Conservation (phyloP, 2,797 vertebrate species). For the Gymnodraco acuticeps region DNA sequence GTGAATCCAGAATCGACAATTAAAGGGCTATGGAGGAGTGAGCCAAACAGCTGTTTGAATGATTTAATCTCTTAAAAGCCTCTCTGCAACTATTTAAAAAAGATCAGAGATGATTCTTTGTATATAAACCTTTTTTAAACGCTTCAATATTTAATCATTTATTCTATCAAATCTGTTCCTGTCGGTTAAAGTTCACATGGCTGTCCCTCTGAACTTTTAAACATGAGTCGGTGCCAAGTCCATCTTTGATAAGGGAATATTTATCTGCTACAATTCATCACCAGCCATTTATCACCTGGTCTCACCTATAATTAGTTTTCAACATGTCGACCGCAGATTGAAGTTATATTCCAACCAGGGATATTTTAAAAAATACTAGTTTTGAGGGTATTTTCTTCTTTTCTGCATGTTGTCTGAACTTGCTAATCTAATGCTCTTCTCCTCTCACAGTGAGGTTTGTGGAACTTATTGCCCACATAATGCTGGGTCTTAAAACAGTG, state of each 20-base stretch:
- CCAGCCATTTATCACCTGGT: background rate
- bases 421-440: slow-evolving; percentile 45
- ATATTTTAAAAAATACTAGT: slow-evolving; percentile 22
- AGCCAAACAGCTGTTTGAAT: background rate
- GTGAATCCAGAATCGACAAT: background rate
- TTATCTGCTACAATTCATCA: slow-evolving; percentile 3
- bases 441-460: slow-evolving; percentile 45
- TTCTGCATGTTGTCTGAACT: slow-evolving; percentile 51
- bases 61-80: background rate
- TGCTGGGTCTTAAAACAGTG: slow-evolving; percentile 73
- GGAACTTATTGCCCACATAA: slow-evolving; percentile 73
- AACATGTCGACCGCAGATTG: slow-evolving; percentile 14
- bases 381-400: slow-evolving; percentile 18
- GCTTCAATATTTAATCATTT: background rate
- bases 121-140: background rate
- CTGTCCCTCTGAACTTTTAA: slow-evolving; percentile 12
- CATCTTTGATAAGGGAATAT: slow-evolving; percentile 31
- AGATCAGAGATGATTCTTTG: background rate
- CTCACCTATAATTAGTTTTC: slow-evolving; percentile 27
- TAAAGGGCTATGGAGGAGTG: background rate
- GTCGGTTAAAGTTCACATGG: slow-evolving; percentile 23
- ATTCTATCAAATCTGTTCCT: slow-evolving; percentile 9
- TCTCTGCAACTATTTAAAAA: background rate
- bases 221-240: slow-evolving; percentile 16
- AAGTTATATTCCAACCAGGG: background rate